A percentile compares a stretch with the other conserved stretches of the same genome.
Evolutionary conservation across 2,113 vertebrate species (phyloP).

Genomic region (Saguinus imperator): DNA sequence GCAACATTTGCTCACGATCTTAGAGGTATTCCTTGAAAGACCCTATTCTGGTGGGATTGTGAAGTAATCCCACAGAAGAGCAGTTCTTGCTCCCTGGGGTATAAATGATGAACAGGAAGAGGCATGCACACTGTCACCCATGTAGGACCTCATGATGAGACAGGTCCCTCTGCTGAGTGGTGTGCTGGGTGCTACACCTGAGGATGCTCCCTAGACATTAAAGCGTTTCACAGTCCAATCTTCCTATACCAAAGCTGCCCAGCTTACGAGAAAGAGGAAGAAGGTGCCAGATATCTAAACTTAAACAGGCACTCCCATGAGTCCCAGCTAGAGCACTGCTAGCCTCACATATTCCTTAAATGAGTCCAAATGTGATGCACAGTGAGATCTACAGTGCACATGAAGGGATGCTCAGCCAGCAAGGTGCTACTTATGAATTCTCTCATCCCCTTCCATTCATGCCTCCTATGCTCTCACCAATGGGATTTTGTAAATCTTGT

Average conservation of each 20-base stretch:
- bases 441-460: background rate
- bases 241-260: background rate
- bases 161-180: background rate
- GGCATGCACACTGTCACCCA: background rate
- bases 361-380: background rate
- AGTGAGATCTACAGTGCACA: background rate
- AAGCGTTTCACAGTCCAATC: background rate
- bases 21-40: background rate
- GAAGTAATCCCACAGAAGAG: background rate
- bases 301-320: background rate
- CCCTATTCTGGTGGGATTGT: background rate
- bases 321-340: background rate
- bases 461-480: background rate
- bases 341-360: background rate
- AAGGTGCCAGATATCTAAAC: background rate
- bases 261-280: background rate
- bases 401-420: background rate
- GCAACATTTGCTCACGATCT: background rate
- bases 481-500: background rate
- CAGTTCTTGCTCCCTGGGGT: background rate
- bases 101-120: background rate
- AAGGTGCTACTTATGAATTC: background rate
- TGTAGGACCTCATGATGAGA: background rate
- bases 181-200: background rate
- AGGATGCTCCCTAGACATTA: background rate